These are phyloP conservation scores for Conus betulinus DNA, from an alignment of 1,140 invertebrate genomes.

Conservation along the genomic window DNA sequence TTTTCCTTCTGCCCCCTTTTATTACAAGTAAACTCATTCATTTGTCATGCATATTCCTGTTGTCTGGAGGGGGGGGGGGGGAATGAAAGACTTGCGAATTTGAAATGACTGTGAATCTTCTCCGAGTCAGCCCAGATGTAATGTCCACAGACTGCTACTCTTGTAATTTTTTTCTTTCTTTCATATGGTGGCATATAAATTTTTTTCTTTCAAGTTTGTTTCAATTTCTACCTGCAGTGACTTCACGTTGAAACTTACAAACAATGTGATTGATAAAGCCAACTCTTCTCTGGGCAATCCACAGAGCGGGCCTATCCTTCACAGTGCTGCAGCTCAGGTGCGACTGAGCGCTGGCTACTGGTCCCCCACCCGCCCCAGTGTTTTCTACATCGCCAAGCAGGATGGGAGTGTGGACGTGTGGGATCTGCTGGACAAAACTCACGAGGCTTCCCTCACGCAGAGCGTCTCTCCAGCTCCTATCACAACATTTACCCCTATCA, in stretches of 20 bases:
- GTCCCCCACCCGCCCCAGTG: slow-evolving; percentile 75
- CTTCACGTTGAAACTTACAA: not conserved
- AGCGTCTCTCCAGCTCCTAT: slow-evolving; percentile 71
- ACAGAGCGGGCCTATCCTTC: slow-evolving; percentile 73
- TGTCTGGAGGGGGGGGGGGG: no score
- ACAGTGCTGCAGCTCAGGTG: slow-evolving; percentile 60
- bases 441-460: slow-evolving; percentile 75
- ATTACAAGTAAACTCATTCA: no score
- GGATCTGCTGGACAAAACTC: slow-evolving; percentile 77
- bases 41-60: no score
- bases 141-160: no score
- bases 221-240: no score
- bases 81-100: no score
- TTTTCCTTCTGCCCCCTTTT: no score
- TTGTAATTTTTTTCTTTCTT: no score
- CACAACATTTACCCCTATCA: slow-evolving; percentile 70
- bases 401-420: slow-evolving; percentile 78
- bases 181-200: no score
- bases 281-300: slow-evolving; percentile 20
- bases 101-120: no score
- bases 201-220: no score
- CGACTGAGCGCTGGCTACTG: slow-evolving; percentile 70
- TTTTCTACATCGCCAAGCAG: slow-evolving; percentile 76
- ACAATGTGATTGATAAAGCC: not conserved
- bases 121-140: no score